Evolutionary conservation across 2,113 vertebrate species (phyloP).

Genomic region (Nerophis ophidion): DNA sequence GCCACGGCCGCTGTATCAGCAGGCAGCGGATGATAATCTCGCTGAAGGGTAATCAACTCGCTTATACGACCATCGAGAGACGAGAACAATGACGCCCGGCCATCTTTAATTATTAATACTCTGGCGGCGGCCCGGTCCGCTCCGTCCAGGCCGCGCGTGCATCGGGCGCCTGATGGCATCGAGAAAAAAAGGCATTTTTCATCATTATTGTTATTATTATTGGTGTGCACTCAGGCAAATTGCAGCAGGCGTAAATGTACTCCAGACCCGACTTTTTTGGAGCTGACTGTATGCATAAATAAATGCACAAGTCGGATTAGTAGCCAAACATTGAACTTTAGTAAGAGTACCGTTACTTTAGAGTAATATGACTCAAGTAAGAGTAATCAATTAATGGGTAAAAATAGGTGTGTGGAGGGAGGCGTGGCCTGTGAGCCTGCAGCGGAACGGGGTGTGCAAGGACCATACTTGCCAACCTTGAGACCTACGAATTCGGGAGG

Average conservation of each 20-base stretch:
- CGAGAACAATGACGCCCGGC: slow-evolving; percentile 36
- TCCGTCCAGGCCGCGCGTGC: slow-evolving; percentile 20
- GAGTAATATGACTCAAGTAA: too few relatives aligned
- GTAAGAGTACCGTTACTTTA: too few relatives aligned
- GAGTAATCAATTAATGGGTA: too few relatives aligned
- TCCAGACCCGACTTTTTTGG: slow-evolving; percentile 10
- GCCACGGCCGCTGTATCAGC: slow-evolving; percentile 56
- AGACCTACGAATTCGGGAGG: too few relatives aligned
- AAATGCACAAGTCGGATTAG: neutral
- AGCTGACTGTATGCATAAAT: too few relatives aligned
- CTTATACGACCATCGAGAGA: slow-evolving; percentile 51
- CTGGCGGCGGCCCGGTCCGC: slow-evolving; percentile 38
- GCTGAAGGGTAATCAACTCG: slow-evolving; percentile 63
- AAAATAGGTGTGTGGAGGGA: too few relatives aligned
- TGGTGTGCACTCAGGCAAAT: too few relatives aligned
- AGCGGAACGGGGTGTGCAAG: too few relatives aligned
- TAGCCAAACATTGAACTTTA: neutral
- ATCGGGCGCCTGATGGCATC: slow-evolving; percentile 58
- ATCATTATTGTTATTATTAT: too few relatives aligned
- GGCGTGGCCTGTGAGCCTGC: too few relatives aligned
- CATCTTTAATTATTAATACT: slow-evolving; percentile 67
- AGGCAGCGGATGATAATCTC: slow-evolving; percentile 65
- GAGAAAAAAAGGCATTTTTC: too few relatives aligned
- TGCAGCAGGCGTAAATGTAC: slow-evolving; percentile 21
- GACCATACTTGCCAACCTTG: too few relatives aligned